Base-by-base conservation (phyloP, 2,113 vertebrate genomes). In the Sinocyclocheilus grahami region DNA sequence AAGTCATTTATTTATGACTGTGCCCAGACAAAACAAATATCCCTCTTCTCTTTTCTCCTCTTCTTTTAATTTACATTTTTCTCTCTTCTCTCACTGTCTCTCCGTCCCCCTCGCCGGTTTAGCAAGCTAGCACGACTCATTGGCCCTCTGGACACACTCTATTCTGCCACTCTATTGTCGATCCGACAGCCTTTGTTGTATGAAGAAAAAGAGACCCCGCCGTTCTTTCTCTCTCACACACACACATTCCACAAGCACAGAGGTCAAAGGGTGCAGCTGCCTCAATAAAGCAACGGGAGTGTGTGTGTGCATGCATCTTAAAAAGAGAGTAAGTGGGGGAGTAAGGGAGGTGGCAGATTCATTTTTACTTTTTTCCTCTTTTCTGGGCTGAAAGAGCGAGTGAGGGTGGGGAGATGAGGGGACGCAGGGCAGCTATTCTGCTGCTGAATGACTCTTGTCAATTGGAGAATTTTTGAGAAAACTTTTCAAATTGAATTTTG, bases 101-200 rank as follows among this genome's bases (percentile, higher is more conserved):
- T 65, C 10, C 24, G 72, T 39, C 82, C 53, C 83, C 82, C 78
- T 51, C 86, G 76, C 91, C 69, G 27, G 91, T 92, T 92, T 91
- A 89, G 89, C 93, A 93, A 92, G 91, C 93, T 91, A 94, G 92
- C 94, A 94, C 86, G 91, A 92, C 92, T 93, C 93, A 94, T 89
- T 94, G 92, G 91, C 91, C 93, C 93, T 87, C 93, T 93, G 92
- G 92, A 93, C 93, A 93, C 93, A 94, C 91, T 93, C 93, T 91
- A 93, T 93, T 95, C 91, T 94, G 93, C 90, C 87, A 88, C 91
- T 92, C 92, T 88, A 94, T 95, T 95, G 93, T 94, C 92, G 84
- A 88, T 87, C 91, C 94, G 94, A 94, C 94, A 94, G 93, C 93
- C 93, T 95, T 95, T 95, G 93, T 95, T 88, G 90, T 92, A 3